Evolutionary conservation across 2,113 vertebrate species (phyloP), one percentile per base, ranked within the genome.

Genomic region (Myiozetetes cayanensis): DNA sequence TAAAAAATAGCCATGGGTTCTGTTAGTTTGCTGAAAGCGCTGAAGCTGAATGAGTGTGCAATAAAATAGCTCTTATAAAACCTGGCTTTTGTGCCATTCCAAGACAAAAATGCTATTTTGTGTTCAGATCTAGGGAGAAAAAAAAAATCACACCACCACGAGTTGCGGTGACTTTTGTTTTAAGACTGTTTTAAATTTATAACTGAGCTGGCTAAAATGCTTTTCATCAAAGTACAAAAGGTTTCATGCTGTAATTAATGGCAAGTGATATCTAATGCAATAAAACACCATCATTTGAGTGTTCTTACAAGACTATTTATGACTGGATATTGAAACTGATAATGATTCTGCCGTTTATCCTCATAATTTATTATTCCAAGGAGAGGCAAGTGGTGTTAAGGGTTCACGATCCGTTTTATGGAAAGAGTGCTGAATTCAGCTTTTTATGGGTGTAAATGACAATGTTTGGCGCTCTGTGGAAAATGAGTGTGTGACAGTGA

Each of bases 261-360:
- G 90, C 95, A 92, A 96, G 94, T 95, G 96, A 93, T 97, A 96
- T 86, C 90, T 94, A 89, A 78, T 3, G 95, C 96, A 96, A 95
- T 97, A 97, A 97, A 97, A 87, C 92, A 96, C 92, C 77, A 96
- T 94, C 92, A 95, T 97, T 94, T 95, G 94, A 96, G 96, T 95
- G 95, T 97, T 97, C 96, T 96, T 95, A 96, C 94, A 97, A 96
- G 96, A 94, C 92, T 97, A 97, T 97, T 97, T 97, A 97, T 97
- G 96, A 94, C 96, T 96, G 90, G 96, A 96, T 96, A 96, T 97
- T 96, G 96, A 97, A 96, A 95, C 93, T 96, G 96, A 95, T 97
- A 97, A 96, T 96, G 96, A 96, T 97, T 97, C 96, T 97, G 96
- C 96, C 96, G 96, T 96, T 97, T 97, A 95, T 95, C 90, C 95